These are phyloP conservation scores for Pygocentrus nattereri DNA, from an alignment of 2,797 vertebrate species.

Conservation along the genomic window DNA sequence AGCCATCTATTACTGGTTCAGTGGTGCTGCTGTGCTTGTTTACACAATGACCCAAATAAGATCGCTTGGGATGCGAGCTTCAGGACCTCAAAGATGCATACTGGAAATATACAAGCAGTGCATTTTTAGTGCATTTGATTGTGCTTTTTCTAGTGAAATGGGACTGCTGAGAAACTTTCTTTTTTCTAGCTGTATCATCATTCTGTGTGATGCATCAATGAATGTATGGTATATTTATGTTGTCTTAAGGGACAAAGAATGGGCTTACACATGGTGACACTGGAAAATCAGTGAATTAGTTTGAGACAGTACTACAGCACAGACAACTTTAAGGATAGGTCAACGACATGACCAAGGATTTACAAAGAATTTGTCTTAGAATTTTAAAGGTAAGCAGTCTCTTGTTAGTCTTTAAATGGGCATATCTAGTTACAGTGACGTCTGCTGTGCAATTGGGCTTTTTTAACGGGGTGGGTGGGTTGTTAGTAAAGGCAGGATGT, in stretches of 20 bases:
- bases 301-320: background rate
- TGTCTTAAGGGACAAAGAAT: background rate
- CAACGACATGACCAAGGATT: conserved; percentile 26
- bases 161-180: conserved; percentile 2
- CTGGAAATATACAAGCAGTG: conserved; percentile 33
- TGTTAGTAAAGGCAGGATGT: background rate
- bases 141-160: conserved; percentile 8
- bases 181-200: conserved; percentile 10
- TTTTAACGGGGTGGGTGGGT: no score
- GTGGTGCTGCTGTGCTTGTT: conserved; percentile 64
- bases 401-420: background rate
- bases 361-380: conserved; percentile 27
- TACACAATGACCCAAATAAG: conserved; percentile 79
- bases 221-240: background rate
- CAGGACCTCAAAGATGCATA: conserved; percentile 47
- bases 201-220: conserved; percentile 4
- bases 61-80: conserved; percentile 49
- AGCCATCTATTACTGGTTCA: conserved; percentile 52
- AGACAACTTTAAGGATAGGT: conserved; percentile 4
- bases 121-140: conserved; percentile 19
- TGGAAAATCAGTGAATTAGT: background rate
- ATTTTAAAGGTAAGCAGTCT: background rate
- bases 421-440: no score
- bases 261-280: background rate
- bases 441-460: no score